Percentiles rank a stretch among this genome's conserved stretches.
These are phyloP conservation scores for Sorex araneus DNA, from an alignment of 2,113 vertebrate genomes.

Conservation along the genomic window DNA sequence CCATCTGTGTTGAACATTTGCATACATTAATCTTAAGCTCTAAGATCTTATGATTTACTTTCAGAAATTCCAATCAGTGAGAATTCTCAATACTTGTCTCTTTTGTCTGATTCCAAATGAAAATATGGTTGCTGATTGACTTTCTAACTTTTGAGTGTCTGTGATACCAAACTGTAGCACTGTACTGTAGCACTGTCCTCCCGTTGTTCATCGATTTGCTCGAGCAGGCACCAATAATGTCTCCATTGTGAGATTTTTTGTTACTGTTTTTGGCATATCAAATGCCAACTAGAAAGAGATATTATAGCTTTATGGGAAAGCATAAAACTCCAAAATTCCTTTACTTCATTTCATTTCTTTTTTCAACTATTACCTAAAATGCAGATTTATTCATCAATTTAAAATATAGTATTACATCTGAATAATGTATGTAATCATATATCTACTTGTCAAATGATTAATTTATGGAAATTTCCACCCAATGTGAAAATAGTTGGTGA, in stretches of 20 bases:
- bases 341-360: background rate
- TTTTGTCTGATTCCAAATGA: slow-evolving; percentile 14
- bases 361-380: slow-evolving; percentile 54
- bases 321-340: slow-evolving; percentile 31
- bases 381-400: slow-evolving; percentile 69
- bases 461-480: slow-evolving; percentile 72
- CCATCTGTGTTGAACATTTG: background rate
- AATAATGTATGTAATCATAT: slow-evolving; percentile 73
- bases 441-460: slow-evolving; percentile 56
- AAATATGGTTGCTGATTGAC: background rate
- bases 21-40: background rate
- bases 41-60: background rate
- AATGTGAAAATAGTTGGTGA: slow-evolving; percentile 75
- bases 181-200: too few relatives aligned
- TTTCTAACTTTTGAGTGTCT: slow-evolving; percentile 13
- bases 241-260: too few relatives aligned
- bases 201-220: too few relatives aligned
- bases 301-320: background rate
- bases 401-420: slow-evolving; percentile 70
- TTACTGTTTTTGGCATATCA: too few relatives aligned
- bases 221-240: too few relatives aligned
- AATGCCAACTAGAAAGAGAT: slow-evolving; percentile 50
- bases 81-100: slow-evolving; percentile 10
- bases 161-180: background rate
- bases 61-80: background rate